Conservation (phyloP, 2,888 invertebrate species). For the Branchipolynoe longqiensis region DNA sequence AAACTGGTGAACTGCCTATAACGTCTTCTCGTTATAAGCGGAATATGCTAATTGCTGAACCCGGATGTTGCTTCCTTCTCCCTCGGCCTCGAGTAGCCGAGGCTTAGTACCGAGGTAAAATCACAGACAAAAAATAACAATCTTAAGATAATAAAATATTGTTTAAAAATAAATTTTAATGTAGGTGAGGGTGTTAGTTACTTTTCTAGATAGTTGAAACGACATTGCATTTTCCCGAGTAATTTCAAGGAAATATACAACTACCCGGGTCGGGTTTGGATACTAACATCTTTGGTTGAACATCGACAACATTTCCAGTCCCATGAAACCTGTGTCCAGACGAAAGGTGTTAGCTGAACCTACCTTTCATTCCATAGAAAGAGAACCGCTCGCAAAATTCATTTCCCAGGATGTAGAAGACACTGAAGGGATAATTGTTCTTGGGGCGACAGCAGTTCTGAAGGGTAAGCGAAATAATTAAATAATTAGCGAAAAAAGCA, state of each 20-base stretch:
- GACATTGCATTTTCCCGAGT: too few species aligned
- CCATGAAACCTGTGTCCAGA: not conserved
- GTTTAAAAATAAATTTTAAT: too few species aligned
- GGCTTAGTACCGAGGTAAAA: too few species aligned
- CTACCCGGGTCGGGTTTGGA: not conserved
- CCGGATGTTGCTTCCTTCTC: too few species aligned
- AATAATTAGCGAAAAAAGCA: not conserved
- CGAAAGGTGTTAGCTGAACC: not conserved
- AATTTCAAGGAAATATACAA: too few species aligned
- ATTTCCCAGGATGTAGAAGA: constrained; percentile 96
- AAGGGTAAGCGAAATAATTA: constrained; percentile 26
- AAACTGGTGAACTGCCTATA: too few species aligned
- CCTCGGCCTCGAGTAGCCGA: too few species aligned
- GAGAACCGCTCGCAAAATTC: constrained; percentile 99
- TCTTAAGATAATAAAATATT: too few species aligned
- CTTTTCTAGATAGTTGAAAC: too few species aligned
- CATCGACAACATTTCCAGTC: not conserved
- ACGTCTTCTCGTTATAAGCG: too few species aligned
- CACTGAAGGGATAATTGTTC: constrained; percentile 89
- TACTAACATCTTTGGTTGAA: not conserved
- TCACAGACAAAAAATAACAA: not conserved
- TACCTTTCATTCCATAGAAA: constrained; percentile 89
- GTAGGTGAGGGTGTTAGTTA: not conserved
- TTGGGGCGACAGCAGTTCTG: constrained; percentile 64
- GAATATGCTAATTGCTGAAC: too few species aligned